phyloP scores from a whole-genome alignment of 2,113 vertebrate species.

The Solea senegalensis region DNA sequence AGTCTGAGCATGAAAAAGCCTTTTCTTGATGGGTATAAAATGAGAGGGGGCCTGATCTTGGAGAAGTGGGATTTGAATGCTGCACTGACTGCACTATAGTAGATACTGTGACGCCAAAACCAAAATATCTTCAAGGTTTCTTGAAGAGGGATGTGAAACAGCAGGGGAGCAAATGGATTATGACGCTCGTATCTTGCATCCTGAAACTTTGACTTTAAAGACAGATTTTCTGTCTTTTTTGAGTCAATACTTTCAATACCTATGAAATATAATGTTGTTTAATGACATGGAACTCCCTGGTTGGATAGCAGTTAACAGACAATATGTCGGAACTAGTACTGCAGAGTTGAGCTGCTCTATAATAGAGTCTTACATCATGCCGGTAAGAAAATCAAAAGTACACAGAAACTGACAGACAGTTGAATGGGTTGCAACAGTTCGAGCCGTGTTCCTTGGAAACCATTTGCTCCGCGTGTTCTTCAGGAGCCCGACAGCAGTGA shows the following conservation, averaged over 20 bases:
- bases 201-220: not conserved
- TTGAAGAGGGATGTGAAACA: constrained; percentile 14
- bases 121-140: constrained; percentile 7
- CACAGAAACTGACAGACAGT: too few relatives aligned
- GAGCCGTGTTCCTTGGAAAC: not conserved
- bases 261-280: too few relatives aligned
- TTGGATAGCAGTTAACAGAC: not conserved
- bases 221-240: too few relatives aligned
- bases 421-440: too few relatives aligned
- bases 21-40: constrained; percentile 16
- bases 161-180: constrained; percentile 24
- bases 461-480: not conserved
- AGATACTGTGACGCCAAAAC: constrained; percentile 2
- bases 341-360: not conserved
- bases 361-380: too few relatives aligned
- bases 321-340: not conserved
- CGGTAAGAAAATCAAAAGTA: not conserved
- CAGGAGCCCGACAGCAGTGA: not conserved
- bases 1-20: constrained; percentile 9
- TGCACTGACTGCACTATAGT: constrained; percentile 3
- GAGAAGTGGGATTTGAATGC: constrained; percentile 22
- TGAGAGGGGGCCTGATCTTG: constrained; percentile 19
- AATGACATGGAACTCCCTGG: too few relatives aligned
- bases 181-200: constrained; percentile 2
- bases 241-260: too few relatives aligned